These are phyloP conservation scores for Telmatherina bonti DNA, from an alignment of 2,797 vertebrate species.

Conservation along the genomic window DNA sequence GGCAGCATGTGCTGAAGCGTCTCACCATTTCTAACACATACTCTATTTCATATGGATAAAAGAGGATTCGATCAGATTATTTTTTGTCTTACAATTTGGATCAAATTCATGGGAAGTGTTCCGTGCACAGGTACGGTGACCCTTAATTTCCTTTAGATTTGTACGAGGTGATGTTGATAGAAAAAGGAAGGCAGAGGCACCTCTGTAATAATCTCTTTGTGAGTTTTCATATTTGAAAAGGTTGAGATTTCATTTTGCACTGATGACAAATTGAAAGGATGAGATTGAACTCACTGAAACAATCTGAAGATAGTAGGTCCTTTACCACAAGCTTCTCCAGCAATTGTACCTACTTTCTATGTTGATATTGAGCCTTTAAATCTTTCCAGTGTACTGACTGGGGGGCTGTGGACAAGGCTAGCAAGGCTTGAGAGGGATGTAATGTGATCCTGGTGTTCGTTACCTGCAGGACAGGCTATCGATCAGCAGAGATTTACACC, in stretches of 20 bases:
- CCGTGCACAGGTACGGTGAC: not conserved
- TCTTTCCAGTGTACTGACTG: not conserved
- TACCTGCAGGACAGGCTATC: slow-evolving; percentile 53
- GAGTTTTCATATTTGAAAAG: slow-evolving; percentile 2
- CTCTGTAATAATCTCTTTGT: not conserved
- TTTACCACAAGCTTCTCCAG: too few relatives aligned
- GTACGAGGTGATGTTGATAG: not conserved
- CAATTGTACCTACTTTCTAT: not conserved
- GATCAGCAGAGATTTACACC: slow-evolving; percentile 53
- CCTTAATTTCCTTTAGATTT: slow-evolving; percentile 12
- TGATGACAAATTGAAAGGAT: not conserved
- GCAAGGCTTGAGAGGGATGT: slow-evolving; percentile 35
- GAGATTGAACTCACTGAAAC: not conserved
- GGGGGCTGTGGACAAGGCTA: not conserved
- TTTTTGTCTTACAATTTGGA: slow-evolving; percentile 12
- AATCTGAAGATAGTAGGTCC: not conserved
- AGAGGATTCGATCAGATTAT: slow-evolving; percentile 10
- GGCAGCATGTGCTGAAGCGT: not conserved
- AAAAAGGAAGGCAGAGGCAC: not conserved
- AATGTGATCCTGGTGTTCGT: slow-evolving; percentile 33
- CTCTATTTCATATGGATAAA: slow-evolving; percentile 3
- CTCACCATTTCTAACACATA: slow-evolving; percentile 1
- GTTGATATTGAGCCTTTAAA: not conserved
- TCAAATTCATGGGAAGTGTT: slow-evolving; percentile 11
- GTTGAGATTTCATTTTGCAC: slow-evolving; percentile 11